Evolutionary conservation across 2,797 vertebrate species (phyloP).

Genomic region (Lepus townsendii): DNA sequence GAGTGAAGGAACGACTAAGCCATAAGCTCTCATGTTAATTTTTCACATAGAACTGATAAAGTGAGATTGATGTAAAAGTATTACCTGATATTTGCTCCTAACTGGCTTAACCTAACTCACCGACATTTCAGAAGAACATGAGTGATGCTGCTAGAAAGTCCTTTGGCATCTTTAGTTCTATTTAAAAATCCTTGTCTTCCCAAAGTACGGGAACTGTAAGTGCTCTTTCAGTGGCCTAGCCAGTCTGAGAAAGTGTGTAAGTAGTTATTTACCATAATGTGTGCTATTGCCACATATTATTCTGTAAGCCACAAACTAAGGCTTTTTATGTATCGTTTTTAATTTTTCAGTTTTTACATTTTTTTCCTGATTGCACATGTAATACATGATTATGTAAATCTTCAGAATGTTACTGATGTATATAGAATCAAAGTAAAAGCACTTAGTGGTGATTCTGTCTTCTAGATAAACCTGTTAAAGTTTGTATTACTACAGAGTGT

Average conservation of each 20-base stretch:
- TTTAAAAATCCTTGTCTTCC: not conserved
- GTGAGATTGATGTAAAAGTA: conserved; percentile 33
- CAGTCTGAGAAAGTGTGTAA: not conserved
- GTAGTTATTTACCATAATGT: not conserved
- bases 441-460: not conserved
- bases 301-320: conserved; percentile 3
- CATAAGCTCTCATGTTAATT: conserved; percentile 58
- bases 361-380: not conserved
- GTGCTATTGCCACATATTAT: not conserved
- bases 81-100: conserved; percentile 11
- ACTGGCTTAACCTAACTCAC: not conserved
- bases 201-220: not conserved
- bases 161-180: conserved; percentile 29
- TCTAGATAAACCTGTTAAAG: not conserved
- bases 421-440: not conserved
- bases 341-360: not conserved
- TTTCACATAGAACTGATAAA: not conserved
- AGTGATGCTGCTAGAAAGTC: not conserved
- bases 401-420: not conserved
- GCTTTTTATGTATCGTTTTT: not conserved
- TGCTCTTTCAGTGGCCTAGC: not conserved
- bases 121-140: conserved; percentile 32
- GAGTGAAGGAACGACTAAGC: conserved; percentile 73
- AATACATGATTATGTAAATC: not conserved
- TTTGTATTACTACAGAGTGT: not conserved